Base-by-base conservation (phyloP, 2,888 invertebrate genomes). In the Orthosia cruda region DNA sequence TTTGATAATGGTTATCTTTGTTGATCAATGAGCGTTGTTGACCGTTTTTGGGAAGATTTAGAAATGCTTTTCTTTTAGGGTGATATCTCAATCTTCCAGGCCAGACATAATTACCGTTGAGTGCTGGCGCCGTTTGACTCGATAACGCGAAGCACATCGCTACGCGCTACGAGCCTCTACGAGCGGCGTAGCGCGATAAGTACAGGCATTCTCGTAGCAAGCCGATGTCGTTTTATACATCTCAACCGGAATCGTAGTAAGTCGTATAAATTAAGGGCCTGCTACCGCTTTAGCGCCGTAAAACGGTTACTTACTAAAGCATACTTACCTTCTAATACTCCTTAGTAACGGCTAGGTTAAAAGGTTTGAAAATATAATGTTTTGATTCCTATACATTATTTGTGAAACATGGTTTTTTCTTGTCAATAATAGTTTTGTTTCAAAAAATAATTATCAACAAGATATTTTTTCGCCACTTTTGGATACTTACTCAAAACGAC, bases 1-100 rank as follows among this genome's bases (percentile, higher is more conserved):
- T 78, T 65, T 59, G 74, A 80, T 74, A 63, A 61, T 52, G 52
- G 72, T 74, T 80, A 81, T 85, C 77, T 81, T 11, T 63, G 79
- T 77, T 84, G 77, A 81, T 87, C 67, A 73, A 74, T 86, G 77
- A 65, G 23, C 40, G 70, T 81, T 70, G 57, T 77, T 75, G 57
- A 59, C 72, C 32, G 71, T 77, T 61, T 20, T 12, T 12, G 5
- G 40, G 4, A n/a, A 54, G 63, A 71, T 84, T 83, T 58, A 64
- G 61, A 18, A 26, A 58, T 32, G 20, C 13, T 63, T 4, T n/a
- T 5, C 52, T 54, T 66, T 40, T 50, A 23, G 9, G 16, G 5
- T 23, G 13, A 52, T 63, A 49, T 40, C 12, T 61, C 15, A 45
- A 4, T 40, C n/a, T 61, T 50, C n/a, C 23, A 50, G 45, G 61